Evolutionary conservation across 2,888 invertebrate genomes (phyloP), one percentile per base, ranked within the genome.

Genomic region (Melanostoma mellinum): DNA sequence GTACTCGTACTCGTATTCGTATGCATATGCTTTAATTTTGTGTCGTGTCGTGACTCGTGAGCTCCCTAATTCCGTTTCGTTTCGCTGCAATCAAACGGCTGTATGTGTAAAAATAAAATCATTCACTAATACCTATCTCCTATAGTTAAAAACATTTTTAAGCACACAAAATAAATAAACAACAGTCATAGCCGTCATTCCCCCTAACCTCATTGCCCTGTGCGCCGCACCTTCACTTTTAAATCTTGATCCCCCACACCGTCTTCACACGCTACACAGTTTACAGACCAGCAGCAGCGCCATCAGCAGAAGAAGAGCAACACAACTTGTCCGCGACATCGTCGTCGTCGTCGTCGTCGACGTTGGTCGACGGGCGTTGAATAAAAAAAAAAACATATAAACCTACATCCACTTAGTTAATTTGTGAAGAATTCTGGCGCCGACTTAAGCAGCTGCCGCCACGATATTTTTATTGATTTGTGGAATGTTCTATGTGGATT

Each of bases 381-480:
- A 79, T 71, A 65, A 65, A 63, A 63, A 72, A 73, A 69, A 76
- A 85, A 76, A 72, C 85, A 84, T 74, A 79, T 84, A 86, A 86
- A 86, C 73, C 86, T 85, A 88, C 86, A 88, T 88, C 88, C 88
- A 88, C 87, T 86, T 90, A 85, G 84, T 86, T 86, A 91, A 91
- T 90, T 91, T 90, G 89, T 90, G 90, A 91, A 90, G 91, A 91
- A 89, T 90, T 90, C 92, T 92, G 92, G 92, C 92, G 91, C 91
- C 91, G 90, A 90, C 91, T 91, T 88, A 89, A 90, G 89, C 90
- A 92, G 92, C 92, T 92, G 92, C 91, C 91, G 91, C 89, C 88
- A 89, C 74, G 50, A 87, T 90, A 91, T 92, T 93, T 92, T 92
- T 92, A 92, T 92, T 92, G 92, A 90, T 92, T 90, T 91, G 91